These are phyloP conservation scores for Podotricha telesiphe DNA, from an alignment of 2,888 invertebrate genomes.

Conservation along the genomic window DNA sequence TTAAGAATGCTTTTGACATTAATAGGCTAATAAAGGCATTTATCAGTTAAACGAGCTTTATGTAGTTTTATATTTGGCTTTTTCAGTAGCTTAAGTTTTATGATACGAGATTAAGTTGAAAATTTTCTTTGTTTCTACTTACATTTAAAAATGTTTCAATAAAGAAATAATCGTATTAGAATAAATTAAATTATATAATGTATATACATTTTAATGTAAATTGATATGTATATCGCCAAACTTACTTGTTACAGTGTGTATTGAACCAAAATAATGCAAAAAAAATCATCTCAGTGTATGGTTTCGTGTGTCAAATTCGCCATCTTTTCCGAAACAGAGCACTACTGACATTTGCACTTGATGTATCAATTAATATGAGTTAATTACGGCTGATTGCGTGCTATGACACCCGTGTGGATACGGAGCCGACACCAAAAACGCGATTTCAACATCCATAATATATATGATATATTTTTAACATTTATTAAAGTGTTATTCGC, in stretches of 20 bases:
- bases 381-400: constrained; percentile 41
- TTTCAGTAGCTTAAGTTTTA: constrained; percentile 20
- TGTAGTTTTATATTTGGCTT: constrained; percentile 44
- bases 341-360: constrained; percentile 42
- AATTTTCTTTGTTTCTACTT: neutral
- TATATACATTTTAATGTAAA: neutral
- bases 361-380: constrained; percentile 45
- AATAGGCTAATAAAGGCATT: constrained; percentile 68
- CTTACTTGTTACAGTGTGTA: constrained; percentile 13
- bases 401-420: constrained; percentile 44
- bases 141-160: no score
- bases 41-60: constrained; percentile 56
- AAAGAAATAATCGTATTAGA: no score
- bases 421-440: constrained; percentile 39
- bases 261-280: constrained; percentile 22
- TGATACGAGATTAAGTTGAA: neutral
- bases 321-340: constrained; percentile 34
- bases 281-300: constrained; percentile 30
- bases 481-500: no score
- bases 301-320: constrained; percentile 37
- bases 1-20: constrained; percentile 69
- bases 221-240: neutral
- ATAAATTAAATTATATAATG: neutral
- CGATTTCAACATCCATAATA: constrained; percentile 28
- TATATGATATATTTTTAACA: no score